These are phyloP conservation scores for Mimas tiliae DNA, from an alignment of 2,888 invertebrate genomes.

Conservation along the genomic window DNA sequence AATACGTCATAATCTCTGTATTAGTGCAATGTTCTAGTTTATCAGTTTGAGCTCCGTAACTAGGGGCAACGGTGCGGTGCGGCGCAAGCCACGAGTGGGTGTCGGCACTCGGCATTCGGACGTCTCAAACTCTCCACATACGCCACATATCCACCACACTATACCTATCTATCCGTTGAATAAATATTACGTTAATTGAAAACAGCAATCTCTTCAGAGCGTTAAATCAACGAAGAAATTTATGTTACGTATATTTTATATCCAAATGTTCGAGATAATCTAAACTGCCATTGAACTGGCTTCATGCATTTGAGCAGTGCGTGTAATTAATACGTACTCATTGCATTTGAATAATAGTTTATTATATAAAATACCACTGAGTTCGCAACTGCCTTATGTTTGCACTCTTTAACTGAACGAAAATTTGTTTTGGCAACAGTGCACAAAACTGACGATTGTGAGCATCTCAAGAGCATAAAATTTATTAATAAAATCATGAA, in stretches of 20 bases:
- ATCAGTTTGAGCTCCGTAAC: constrained; percentile 55
- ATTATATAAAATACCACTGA: too few relatives aligned
- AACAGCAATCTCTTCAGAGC: background rate
- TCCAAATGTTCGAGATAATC: too few relatives aligned
- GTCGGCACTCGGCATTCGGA: background rate
- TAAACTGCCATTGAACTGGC: too few relatives aligned
- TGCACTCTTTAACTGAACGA: background rate
- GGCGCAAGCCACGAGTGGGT: constrained; percentile 30
- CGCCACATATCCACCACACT: background rate
- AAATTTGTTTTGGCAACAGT: constrained; percentile 11
- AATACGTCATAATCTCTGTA: constrained; percentile 47
- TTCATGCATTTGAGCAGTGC: too few relatives aligned
- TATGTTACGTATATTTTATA: too few relatives aligned
- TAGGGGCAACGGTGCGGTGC: constrained; percentile 41
- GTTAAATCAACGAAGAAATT: too few relatives aligned
- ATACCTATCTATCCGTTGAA: background rate
- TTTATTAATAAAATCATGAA: background rate
- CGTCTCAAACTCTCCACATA: background rate
- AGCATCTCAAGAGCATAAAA: background rate
- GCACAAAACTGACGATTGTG: background rate
- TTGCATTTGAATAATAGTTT: too few relatives aligned
- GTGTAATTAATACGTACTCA: too few relatives aligned
- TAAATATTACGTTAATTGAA: background rate
- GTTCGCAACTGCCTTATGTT: background rate
- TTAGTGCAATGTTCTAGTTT: constrained; percentile 48